phyloP scores from a whole-genome alignment of 2,888 invertebrate species.

The Melieria picta region DNA sequence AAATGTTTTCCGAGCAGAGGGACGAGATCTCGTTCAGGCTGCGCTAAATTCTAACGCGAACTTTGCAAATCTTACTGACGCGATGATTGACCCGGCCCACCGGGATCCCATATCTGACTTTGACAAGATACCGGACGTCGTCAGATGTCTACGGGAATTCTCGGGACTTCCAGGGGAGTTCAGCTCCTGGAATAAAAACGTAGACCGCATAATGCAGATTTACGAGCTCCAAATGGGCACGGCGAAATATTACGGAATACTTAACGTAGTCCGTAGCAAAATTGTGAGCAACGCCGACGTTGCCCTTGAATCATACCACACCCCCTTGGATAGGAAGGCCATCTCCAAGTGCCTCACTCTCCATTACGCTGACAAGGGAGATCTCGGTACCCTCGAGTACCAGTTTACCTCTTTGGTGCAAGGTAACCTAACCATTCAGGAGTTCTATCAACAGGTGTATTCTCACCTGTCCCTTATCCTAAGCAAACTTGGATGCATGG shows the following conservation, averaged over 20 bases:
- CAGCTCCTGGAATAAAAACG: conserved; percentile 18
- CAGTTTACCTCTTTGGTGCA: conserved; percentile 35
- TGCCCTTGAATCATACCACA: conserved; percentile 27
- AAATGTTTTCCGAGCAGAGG: neutral
- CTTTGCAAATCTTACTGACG: neutral
- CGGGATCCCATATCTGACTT: neutral
- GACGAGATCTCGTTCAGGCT: neutral
- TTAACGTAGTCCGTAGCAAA: conserved; percentile 9
- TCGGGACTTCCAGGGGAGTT: conserved; percentile 22
- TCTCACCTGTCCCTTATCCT: conserved; percentile 21
- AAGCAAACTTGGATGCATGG: too few species aligned
- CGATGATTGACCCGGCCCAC: neutral
- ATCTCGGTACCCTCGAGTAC: conserved; percentile 35
- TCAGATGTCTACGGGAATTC: conserved; percentile 14
- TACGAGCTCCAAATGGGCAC: conserved; percentile 21
- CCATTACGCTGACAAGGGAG: conserved; percentile 35
- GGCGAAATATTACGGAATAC: conserved; percentile 6
- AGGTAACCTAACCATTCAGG: conserved; percentile 29
- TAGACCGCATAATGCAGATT: conserved; percentile 23
- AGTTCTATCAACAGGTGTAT: conserved; percentile 36
- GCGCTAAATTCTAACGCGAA: neutral
- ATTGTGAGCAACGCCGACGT: conserved; percentile 7
- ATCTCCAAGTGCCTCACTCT: conserved; percentile 30
- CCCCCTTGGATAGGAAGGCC: conserved; percentile 5
- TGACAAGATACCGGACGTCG: conserved; percentile 12